These are phyloP conservation scores for Dryocosmus kuriphilus DNA, from an alignment of 2,888 invertebrate genomes.

Conservation along the genomic window DNA sequence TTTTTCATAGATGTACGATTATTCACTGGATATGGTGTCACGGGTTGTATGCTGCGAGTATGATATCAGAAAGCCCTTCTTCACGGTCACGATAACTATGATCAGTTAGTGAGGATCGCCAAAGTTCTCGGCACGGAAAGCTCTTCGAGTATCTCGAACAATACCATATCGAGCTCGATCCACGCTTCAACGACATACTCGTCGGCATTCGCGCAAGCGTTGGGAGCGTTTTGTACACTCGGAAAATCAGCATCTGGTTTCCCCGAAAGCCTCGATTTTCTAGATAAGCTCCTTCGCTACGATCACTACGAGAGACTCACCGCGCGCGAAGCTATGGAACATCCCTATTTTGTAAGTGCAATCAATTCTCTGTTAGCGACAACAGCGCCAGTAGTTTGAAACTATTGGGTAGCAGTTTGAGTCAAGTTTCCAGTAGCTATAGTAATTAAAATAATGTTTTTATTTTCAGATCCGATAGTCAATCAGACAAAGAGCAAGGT, in stretches of 20 bases:
- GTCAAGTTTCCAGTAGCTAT: not conserved
- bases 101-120: conserved; percentile 98
- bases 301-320: conserved; percentile 98
- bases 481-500: conserved; percentile 85
- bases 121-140: conserved; percentile 99
- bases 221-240: conserved; percentile 99
- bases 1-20: conserved; percentile 95
- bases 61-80: conserved; percentile 99
- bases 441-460: conserved; percentile 18
- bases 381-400: no score
- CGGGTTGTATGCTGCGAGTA: conserved; percentile 99
- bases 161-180: conserved; percentile 99
- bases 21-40: conserved; percentile 99
- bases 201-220: conserved; percentile 98
- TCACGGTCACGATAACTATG: conserved; percentile 99
- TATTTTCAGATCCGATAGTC: conserved; percentile 89
- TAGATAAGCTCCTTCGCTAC: conserved; percentile 99
- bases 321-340: conserved; percentile 99
- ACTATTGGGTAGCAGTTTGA: no score
- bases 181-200: conserved; percentile 99
- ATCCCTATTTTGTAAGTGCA: conserved; percentile 95
- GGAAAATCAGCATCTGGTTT: conserved; percentile 99
- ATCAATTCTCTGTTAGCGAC: not conserved
- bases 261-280: conserved; percentile 98
- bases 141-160: conserved; percentile 99